phyloP scores from a whole-genome alignment of 2,113 vertebrate genomes.

The Dasyornis broadbenti region DNA sequence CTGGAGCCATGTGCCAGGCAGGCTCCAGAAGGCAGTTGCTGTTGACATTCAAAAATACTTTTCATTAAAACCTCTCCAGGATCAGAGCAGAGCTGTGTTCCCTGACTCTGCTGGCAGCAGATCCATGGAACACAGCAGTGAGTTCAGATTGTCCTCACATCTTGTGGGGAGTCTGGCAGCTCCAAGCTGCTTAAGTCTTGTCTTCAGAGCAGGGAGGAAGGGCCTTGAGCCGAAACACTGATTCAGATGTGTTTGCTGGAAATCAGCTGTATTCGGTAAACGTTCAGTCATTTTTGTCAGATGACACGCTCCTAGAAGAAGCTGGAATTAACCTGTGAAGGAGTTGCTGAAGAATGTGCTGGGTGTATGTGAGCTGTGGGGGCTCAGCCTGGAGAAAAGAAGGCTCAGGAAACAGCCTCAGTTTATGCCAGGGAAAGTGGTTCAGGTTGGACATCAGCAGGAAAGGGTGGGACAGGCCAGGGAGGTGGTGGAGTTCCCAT shows the following conservation, averaged over 20 bases:
- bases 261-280: not conserved
- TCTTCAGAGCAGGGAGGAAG: not conserved
- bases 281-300: not conserved
- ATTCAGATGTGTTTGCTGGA: not conserved
- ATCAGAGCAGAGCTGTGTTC: not conserved
- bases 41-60: not conserved
- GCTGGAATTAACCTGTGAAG: not conserved
- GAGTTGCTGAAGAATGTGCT: not conserved
- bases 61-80: not conserved
- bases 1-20: not conserved
- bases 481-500: not conserved
- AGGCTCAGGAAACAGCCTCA: not conserved
- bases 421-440: not conserved
- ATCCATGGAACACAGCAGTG: accelerated
- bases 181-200: not conserved
- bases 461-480: not conserved
- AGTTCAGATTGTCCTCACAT: not conserved
- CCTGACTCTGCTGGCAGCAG: not conserved
- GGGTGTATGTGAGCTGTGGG: not conserved
- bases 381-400: not conserved
- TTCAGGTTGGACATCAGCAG: not conserved
- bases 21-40: not conserved
- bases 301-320: accelerated
- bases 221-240: not conserved
- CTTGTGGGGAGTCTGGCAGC: not conserved